These are phyloP conservation scores for Arnoldichthys spilopterus DNA, from an alignment of 2,797 vertebrate genomes.

Conservation along the genomic window DNA sequence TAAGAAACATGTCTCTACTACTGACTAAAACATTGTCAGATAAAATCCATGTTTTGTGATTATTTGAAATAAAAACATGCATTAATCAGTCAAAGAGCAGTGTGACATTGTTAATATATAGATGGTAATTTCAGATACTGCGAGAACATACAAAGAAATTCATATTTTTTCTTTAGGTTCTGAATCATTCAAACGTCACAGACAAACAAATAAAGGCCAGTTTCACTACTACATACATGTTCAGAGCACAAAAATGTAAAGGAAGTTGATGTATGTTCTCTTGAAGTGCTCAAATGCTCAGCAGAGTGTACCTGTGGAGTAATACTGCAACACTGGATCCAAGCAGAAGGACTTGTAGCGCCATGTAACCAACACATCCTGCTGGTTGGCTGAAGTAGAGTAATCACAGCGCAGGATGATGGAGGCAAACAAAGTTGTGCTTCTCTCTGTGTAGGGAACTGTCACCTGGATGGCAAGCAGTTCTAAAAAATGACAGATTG, in stretches of 20 bases:
- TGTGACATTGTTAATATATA: not conserved
- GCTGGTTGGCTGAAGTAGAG: conserved; percentile 85
- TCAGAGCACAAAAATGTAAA: not conserved
- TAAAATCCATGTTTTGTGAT: too few relatives aligned
- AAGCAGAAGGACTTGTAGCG: conserved; percentile 94
- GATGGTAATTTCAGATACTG: not conserved
- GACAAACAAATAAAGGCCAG: not conserved
- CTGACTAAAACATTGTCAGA: too few relatives aligned
- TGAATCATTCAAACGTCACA: too few relatives aligned
- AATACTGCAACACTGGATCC: conserved; percentile 93
- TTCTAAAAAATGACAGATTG: conserved; percentile 57
- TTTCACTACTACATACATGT: not conserved
- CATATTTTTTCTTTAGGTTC: too few relatives aligned
- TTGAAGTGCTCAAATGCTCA: not conserved
- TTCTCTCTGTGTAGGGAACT: conserved; percentile 70
- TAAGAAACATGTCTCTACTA: too few relatives aligned
- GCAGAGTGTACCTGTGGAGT: conserved; percentile 81
- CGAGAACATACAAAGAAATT: not conserved
- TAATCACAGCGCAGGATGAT: conserved; percentile 89
- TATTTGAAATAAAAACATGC: too few relatives aligned
- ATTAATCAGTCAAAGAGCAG: too few relatives aligned
- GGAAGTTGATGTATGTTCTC: too few relatives aligned
- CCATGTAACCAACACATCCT: conserved; percentile 92
- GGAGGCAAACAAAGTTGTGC: conserved; percentile 78
- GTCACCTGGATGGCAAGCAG: conserved; percentile 76